Evolutionary conservation across 37 sponge, comb jelly and placozoan species (phyloP).

Genomic region (Tethya wilhelma): DNA sequence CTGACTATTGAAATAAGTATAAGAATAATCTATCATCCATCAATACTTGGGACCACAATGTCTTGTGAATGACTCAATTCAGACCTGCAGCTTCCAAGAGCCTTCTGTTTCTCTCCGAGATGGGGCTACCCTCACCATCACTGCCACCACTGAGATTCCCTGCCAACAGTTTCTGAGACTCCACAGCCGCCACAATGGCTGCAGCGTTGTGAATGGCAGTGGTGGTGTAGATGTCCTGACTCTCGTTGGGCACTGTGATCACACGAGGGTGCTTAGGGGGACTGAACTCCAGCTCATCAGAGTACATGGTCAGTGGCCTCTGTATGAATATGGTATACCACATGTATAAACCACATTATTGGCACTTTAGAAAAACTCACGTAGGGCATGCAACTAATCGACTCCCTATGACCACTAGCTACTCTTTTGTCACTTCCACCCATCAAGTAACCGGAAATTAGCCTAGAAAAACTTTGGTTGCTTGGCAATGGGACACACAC

Average conservation of each 20-base stretch:
- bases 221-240: conserved; percentile 30
- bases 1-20: too few species aligned
- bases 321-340: too few species aligned
- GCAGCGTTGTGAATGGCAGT: conserved; percentile 21
- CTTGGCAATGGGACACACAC: too few species aligned
- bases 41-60: too few species aligned
- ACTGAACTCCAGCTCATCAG: conserved; percentile 8
- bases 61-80: neutral
- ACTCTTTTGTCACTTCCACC: too few species aligned
- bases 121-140: neutral
- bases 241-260: conserved; percentile 29
- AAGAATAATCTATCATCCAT: too few species aligned
- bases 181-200: conserved; percentile 8
- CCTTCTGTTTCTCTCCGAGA: conserved; percentile 20
- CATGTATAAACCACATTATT: too few species aligned
- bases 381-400: too few species aligned
- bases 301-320: conserved; percentile 34
- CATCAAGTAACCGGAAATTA: too few species aligned
- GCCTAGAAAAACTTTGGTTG: too few species aligned
- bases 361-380: too few species aligned
- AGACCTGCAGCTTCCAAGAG: conserved; percentile 50
- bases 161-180: neutral
- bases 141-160: conserved; percentile 1
- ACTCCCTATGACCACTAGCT: too few species aligned
- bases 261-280: conserved; percentile 33